Conservation (phyloP, 2,113 vertebrate species). For the Apeltes quadracus region DNA sequence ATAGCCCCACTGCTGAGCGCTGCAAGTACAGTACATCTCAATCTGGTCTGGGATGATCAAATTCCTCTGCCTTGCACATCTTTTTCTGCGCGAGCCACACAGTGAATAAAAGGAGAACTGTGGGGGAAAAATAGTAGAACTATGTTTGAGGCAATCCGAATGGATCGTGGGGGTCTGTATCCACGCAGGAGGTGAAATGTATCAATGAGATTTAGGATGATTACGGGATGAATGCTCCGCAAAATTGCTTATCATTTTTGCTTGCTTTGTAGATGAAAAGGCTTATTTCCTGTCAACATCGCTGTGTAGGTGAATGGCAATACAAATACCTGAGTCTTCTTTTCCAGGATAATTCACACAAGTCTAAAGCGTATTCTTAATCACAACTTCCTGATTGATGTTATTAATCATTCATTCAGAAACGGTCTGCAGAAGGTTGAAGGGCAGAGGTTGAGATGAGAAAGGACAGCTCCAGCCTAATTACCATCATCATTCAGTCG, state of each 20-base stretch:
- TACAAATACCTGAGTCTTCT: constrained; percentile 6
- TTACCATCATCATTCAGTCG: constrained; percentile 77
- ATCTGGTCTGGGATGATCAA: constrained; percentile 75
- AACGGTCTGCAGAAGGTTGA: constrained; percentile 61
- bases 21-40: constrained; percentile 75
- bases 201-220: constrained; percentile 48
- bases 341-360: constrained; percentile 22
- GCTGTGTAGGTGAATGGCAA: constrained; percentile 4
- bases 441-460: constrained; percentile 64
- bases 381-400: constrained; percentile 36
- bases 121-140: constrained; percentile 58
- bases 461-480: constrained; percentile 72
- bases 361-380: constrained; percentile 55
- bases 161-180: constrained; percentile 38
- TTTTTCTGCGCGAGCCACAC: constrained; percentile 39
- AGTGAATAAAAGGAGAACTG: constrained; percentile 59
- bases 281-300: constrained; percentile 21
- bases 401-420: constrained; percentile 66
- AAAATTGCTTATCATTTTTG: constrained; percentile 18
- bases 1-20: constrained; percentile 71
- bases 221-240: constrained; percentile 39
- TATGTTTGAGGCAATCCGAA: constrained; percentile 51
- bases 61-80: constrained; percentile 75
- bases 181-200: constrained; percentile 42
- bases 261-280: constrained; percentile 29